phyloP scores from a whole-genome alignment of 2,888 invertebrate genomes.

The Eupithecia vulgata region DNA sequence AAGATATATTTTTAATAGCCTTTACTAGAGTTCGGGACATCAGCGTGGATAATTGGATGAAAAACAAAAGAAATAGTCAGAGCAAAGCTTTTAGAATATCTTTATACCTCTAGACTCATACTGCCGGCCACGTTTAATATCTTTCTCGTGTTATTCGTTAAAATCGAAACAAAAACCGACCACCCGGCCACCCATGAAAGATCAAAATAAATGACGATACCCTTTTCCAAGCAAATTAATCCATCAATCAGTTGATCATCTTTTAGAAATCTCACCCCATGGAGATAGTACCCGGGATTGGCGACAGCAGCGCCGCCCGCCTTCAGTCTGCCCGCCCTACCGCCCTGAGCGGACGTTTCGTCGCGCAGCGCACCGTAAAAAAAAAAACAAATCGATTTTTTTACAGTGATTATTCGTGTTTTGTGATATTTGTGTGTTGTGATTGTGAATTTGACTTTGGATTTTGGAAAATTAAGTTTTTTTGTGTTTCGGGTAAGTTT shows the following conservation, averaged over 20 bases:
- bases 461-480: conserved; percentile 38
- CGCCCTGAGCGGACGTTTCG: conserved; percentile 38
- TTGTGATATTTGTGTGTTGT: conserved; percentile 40
- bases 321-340: conserved; percentile 39
- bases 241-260: conserved; percentile 30
- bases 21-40: too few species aligned
- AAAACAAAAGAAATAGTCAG: too few species aligned
- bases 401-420: conserved; percentile 40
- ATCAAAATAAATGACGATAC: conserved; percentile 7
- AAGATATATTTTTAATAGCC: too few species aligned
- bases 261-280: conserved; percentile 21
- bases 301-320: conserved; percentile 44
- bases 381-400: conserved; percentile 46
- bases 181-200: not conserved
- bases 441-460: conserved; percentile 32
- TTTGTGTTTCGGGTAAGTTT: conserved; percentile 6
- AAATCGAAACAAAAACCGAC: not conserved
- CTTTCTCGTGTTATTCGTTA: not conserved
- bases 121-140: not conserved
- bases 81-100: too few species aligned
- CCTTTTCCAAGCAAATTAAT: conserved; percentile 16
- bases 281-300: conserved; percentile 25
- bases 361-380: conserved; percentile 25
- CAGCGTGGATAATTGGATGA: too few species aligned
- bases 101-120: too few species aligned